Evolutionary conservation across 2,888 invertebrate species (phyloP).

Genomic region (Salpingus planirostris): DNA sequence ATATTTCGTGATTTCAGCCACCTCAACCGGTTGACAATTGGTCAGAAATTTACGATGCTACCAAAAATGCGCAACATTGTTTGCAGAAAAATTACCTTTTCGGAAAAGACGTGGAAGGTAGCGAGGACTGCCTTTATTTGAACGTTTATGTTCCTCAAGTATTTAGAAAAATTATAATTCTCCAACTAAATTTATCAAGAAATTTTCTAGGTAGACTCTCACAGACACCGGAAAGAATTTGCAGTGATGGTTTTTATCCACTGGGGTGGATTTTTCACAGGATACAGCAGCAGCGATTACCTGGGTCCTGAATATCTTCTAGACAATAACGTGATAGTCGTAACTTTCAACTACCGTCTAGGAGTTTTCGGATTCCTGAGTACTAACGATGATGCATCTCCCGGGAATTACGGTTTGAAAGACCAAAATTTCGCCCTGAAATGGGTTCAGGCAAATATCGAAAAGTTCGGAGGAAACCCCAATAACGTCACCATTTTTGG

Average conservation of each 20-base stretch:
- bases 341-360: constrained; percentile 42
- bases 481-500: constrained; percentile 8
- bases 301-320: constrained; percentile 46
- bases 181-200: background rate
- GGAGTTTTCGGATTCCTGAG: constrained; percentile 27
- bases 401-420: constrained; percentile 10
- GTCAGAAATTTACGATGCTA: constrained; percentile 30
- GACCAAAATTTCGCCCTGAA: constrained; percentile 9
- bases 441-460: constrained; percentile 9
- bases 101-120: constrained; percentile 29
- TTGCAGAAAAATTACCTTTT: constrained; percentile 40
- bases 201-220: background rate
- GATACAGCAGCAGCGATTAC: constrained; percentile 37
- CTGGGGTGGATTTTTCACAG: constrained; percentile 47
- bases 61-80: constrained; percentile 34
- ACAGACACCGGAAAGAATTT: constrained; percentile 2
- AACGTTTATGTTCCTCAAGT: constrained; percentile 42
- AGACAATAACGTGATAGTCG: constrained; percentile 42
- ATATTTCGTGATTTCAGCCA: constrained; percentile 21
- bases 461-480: constrained; percentile 8
- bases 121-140: constrained; percentile 44
- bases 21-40: no score
- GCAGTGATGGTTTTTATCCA: constrained; percentile 48
- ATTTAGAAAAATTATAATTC: constrained; percentile 6
- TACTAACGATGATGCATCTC: constrained; percentile 5